phyloP scores from a whole-genome alignment of 1,140 invertebrate genomes.

The Caenorhabditis briggsae region DNA sequence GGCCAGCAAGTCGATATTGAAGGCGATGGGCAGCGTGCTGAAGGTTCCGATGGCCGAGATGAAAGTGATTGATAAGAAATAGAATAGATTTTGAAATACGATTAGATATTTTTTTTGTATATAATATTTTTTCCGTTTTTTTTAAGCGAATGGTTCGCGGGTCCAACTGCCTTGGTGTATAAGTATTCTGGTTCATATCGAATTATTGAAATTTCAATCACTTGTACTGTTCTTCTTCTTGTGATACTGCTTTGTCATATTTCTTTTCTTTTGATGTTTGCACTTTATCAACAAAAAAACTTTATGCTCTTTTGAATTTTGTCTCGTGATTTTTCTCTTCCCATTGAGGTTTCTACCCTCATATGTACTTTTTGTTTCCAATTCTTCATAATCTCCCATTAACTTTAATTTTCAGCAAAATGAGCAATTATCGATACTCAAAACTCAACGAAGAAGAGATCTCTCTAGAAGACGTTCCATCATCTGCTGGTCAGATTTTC shows the following conservation, averaged over 20 bases:
- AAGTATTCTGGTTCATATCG: slow-evolving; percentile 26
- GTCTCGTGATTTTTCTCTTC: too few species aligned
- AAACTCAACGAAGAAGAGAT: slow-evolving; percentile 46
- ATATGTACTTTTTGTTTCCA: background rate
- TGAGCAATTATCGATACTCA: slow-evolving; percentile 50
- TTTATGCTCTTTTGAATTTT: background rate
- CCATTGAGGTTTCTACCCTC: background rate
- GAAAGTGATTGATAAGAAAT: slow-evolving; percentile 53
- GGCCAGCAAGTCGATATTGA: slow-evolving; percentile 29
- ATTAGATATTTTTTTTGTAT: background rate
- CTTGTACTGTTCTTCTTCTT: background rate
- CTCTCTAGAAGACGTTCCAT: slow-evolving; percentile 6
- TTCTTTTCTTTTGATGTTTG: background rate
- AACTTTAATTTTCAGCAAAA: background rate
- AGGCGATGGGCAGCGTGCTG: slow-evolving; percentile 42
- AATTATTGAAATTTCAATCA: background rate
- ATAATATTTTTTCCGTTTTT: background rate
- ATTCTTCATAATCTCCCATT: background rate
- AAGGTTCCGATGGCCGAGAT: slow-evolving; percentile 47
- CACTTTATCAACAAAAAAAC: background rate
- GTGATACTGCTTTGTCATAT: too few species aligned
- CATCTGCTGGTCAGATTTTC: slow-evolving; percentile 6
- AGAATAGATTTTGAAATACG: background rate
- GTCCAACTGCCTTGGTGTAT: slow-evolving; percentile 25
- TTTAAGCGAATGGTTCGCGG: background rate